Base-by-base conservation (phyloP, 2,113 vertebrate genomes). In the Polyodon spathula region DNA sequence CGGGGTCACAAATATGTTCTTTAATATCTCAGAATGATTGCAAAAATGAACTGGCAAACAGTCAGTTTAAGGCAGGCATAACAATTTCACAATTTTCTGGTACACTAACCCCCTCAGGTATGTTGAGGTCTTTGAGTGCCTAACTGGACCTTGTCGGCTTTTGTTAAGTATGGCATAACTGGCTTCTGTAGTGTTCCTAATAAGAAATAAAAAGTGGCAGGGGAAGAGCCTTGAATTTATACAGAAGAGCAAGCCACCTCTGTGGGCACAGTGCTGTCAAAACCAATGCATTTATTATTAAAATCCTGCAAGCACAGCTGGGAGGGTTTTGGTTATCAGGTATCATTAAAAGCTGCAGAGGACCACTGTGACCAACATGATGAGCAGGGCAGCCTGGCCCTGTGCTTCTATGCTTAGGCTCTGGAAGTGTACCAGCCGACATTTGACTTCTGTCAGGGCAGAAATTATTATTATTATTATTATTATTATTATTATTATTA, bases 121-220 rank as follows among this genome's bases (percentile, higher is more conserved):
- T 62, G 73, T 68, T 77, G 68, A 81, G 71, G 72, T 75, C 46
- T 76, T 74, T 69, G 74, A 71, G 72, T 66, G 70, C 69, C 66
- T 71, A 72, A 63, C 61, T 78, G 59, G 63, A 61, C 66, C 71
- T 60, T 75, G 72, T 75, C 62, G 59, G 58, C 38, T 76, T 69
- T 78, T 73, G 70, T 84, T 71, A 76, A 76, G 70, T 77, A 71
- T 60, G 68, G 67, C 69, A 67, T 79, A 81, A 81, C 72, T 68
- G 71, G 56, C 66, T 75, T 73, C 74, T 68, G 71, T 69, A 63
- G 62, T 51, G 69, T 40, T 63, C 63, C n/a, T 43, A 64, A 62
- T 73, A 72, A 71, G 67, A 56, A 72, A 69, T 66, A 66, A 54
- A 11, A 7, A 55, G 48, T 55, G 40, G 42, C 46, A 61, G 46